phyloP scores from a whole-genome alignment of 2,113 vertebrate genomes.

The Jaculus jaculus region DNA sequence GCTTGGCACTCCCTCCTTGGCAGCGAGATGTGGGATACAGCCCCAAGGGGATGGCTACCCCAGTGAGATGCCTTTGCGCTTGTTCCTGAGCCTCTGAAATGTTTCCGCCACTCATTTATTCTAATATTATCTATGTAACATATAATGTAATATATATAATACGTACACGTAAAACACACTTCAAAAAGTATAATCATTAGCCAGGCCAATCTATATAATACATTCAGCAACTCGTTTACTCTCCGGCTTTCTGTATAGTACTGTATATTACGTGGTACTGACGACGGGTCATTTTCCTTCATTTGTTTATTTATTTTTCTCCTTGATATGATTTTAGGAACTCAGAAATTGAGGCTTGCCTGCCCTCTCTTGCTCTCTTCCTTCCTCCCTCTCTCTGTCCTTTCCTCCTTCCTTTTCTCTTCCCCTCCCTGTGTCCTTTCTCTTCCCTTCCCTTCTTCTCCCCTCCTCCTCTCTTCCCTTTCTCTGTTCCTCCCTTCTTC shows the following conservation, averaged over 20 bases:
- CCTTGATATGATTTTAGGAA: neutral
- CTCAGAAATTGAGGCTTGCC: neutral
- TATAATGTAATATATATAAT: too few species aligned
- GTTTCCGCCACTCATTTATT: too few species aligned
- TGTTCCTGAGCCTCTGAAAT: neutral
- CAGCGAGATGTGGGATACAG: neutral
- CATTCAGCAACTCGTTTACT: neutral
- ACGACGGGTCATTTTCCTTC: neutral
- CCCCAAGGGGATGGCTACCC: neutral
- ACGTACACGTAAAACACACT: too few species aligned
- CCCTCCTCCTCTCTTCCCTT: too few species aligned
- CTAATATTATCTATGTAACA: too few species aligned
- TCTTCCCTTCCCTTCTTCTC: too few species aligned
- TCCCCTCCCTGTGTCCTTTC: neutral
- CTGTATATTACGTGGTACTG: neutral
- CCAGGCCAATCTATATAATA: too few species aligned
- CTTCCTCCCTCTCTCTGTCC: neutral
- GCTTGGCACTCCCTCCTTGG: too few species aligned
- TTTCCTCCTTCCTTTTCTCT: too few species aligned
- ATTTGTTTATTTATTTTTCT: neutral
- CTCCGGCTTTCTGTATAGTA: neutral
- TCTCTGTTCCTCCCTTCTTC: too few species aligned
- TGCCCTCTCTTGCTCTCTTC: too few species aligned
- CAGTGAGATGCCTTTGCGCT: neutral
- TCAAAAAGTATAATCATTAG: too few species aligned